Evolutionary conservation across 2,797 vertebrate species (phyloP).

Genomic region (Enoplosus armatus): DNA sequence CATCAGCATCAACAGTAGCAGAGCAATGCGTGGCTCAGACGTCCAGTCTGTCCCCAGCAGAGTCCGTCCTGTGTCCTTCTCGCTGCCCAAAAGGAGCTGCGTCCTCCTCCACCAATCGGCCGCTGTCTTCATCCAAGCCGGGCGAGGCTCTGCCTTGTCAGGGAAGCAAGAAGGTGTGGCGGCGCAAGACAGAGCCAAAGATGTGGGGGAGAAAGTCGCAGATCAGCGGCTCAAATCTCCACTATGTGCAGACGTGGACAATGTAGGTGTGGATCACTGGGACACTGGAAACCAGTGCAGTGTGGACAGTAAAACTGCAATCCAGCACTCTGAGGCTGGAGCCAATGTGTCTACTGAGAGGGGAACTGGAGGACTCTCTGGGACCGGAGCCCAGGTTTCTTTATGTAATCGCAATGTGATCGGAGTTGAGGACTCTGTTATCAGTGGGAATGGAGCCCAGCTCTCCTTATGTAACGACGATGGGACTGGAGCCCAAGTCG

Average conservation of each 20-base stretch:
- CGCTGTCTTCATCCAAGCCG: slow-evolving; percentile 76
- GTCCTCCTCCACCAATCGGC: slow-evolving; percentile 80
- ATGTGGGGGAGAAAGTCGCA: slow-evolving; percentile 30
- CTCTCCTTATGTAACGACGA: slow-evolving; percentile 55
- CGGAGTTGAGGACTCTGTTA: slow-evolving; percentile 37
- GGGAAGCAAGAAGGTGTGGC: slow-evolving; percentile 49
- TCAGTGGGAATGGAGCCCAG: slow-evolving; percentile 53
- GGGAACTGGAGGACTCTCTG: slow-evolving; percentile 37
- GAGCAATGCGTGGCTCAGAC: neutral
- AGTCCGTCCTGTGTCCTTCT: slow-evolving; percentile 79
- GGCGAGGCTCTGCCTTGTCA: slow-evolving; percentile 38
- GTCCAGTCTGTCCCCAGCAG: slow-evolving; percentile 36
- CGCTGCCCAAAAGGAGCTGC: slow-evolving; percentile 78
- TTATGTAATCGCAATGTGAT: slow-evolving; percentile 57
- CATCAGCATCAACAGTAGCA: neutral
- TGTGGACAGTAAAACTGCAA: slow-evolving; percentile 52
- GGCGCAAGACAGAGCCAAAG: slow-evolving; percentile 52
- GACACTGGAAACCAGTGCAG: slow-evolving; percentile 60
- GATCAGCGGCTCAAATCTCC: slow-evolving; percentile 53
- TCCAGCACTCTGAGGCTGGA: slow-evolving; percentile 38
- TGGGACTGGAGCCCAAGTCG: slow-evolving; percentile 43
- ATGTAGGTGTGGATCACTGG: slow-evolving; percentile 28
- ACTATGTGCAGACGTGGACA: slow-evolving; percentile 24
- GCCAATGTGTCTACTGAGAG: slow-evolving; percentile 47
- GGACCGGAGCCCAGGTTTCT: slow-evolving; percentile 56